Evolutionary conservation across 2,797 vertebrate species (phyloP).

Genomic region (Sebastes hopkinsi): DNA sequence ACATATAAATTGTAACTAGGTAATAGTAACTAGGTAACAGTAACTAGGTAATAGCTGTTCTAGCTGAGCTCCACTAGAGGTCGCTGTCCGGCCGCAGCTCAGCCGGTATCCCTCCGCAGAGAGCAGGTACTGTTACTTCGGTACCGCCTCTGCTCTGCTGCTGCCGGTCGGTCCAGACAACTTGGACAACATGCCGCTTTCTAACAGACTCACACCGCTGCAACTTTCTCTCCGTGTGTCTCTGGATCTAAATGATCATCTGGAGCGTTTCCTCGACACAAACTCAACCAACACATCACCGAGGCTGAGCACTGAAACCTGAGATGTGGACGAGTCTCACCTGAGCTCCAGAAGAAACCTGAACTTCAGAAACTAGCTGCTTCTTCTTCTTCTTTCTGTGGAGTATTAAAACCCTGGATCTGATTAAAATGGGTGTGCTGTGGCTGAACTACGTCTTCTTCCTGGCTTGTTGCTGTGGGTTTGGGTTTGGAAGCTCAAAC

Average conservation of each 20-base stretch:
- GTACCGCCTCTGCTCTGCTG: constrained; percentile 68
- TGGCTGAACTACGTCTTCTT: constrained; percentile 46
- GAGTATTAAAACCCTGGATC: not conserved
- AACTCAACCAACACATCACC: not conserved
- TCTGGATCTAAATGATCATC: not conserved
- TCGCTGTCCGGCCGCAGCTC: not conserved
- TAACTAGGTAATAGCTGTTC: too few species aligned
- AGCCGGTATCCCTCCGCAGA: not conserved
- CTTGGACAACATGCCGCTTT: constrained; percentile 53
- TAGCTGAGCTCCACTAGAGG: constrained; percentile 48
- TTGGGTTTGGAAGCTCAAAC: constrained; percentile 50
- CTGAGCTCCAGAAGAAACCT: constrained; percentile 35
- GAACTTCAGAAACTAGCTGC: not conserved
- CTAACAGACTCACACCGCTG: constrained; percentile 9
- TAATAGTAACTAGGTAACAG: too few species aligned
- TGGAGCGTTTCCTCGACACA: not conserved
- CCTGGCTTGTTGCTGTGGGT: constrained; percentile 50
- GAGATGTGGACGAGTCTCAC: constrained; percentile 60
- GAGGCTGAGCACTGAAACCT: constrained; percentile 1
- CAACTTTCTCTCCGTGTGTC: constrained; percentile 37
- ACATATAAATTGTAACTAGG: too few species aligned
- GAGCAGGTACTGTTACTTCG: constrained; percentile 57
- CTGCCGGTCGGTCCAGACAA: constrained; percentile 39
- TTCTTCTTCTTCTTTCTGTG: not conserved
- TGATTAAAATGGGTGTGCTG: constrained; percentile 53